These are phyloP conservation scores for Slavum lentiscoides DNA, from an alignment of 2,888 invertebrate species.

Conservation along the genomic window DNA sequence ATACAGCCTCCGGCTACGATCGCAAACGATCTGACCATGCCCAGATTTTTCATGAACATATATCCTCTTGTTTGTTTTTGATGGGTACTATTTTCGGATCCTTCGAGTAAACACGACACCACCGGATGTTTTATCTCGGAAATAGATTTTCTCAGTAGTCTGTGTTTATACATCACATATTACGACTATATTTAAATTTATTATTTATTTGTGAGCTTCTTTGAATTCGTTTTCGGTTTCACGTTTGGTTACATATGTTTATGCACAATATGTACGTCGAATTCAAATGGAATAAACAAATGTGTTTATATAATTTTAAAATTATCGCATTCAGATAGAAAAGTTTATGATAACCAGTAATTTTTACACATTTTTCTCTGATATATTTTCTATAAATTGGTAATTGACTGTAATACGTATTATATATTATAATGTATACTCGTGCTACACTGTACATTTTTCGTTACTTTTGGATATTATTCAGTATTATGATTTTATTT, in stretches of 20 bases:
- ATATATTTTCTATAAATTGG: no score
- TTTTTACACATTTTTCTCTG: no score
- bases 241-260: not conserved
- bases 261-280: not conserved
- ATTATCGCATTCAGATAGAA: no score
- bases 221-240: not conserved
- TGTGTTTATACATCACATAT: conserved; percentile 15
- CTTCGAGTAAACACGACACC: conserved; percentile 22
- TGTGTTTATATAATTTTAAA: no score
- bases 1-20: conserved; percentile 18
- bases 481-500: no score
- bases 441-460: no score
- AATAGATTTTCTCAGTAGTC: conserved; percentile 29
- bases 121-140: conserved; percentile 46
- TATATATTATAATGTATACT: no score
- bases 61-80: conserved; percentile 35
- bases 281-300: not conserved
- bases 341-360: no score
- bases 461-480: no score
- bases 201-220: conserved; percentile 6
- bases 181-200: not conserved
- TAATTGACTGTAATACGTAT: no score
- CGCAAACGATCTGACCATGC: conserved; percentile 7
- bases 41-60: conserved; percentile 34
- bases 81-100: conserved; percentile 36